Evolutionary conservation across 1,140 invertebrate species (phyloP), one percentile per base, ranked within the genome.

Genomic region (Diorhabda elongata): DNA sequence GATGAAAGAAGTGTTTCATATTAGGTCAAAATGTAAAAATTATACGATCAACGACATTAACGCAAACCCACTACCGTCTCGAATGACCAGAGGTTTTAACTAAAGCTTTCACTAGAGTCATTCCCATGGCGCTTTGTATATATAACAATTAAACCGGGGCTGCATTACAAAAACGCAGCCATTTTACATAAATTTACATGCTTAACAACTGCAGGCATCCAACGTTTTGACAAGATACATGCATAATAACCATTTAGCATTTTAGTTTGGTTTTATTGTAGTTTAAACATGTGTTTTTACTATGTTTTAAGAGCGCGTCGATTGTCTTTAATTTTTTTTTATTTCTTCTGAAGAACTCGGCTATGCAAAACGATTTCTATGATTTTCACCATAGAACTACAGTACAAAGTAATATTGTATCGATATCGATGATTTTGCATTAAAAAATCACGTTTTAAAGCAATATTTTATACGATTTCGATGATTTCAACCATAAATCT

Each of bases 161-260:
- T 70, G 42, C 65, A 71, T 64, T 67, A 74, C 72, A 75, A 75
- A 75, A 75, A 75, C 66, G 70, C 57, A 69, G 64, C 61, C 72
- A 70, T 75, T 75, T 74, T 75, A 74, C 74, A 75, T 75, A 75
- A 75, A 75, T 75, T 74, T 75, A 75, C 74, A 75, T 75, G 66
- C 45, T 58, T 70, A 74, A 70, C 68, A 75, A 75, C 72, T 69
- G 70, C 69, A 63, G 66, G 59, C 59, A 43, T 44, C 61, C 61
- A 42, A 8, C 61, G 70, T 74, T 74, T 75, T 75, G 74, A 75
- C 74, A 75, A 73, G 70, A 67, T 69, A 74, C 72, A 75, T 70
- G 74, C 68, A 73, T 71, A 71, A 73, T 69, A 63, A 44, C 72
- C 70, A 67, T 75, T 75, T 75, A 75, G 66, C 69, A 74, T 75